phyloP scores from a whole-genome alignment of 2,888 invertebrate genomes.

The Teleogryllus oceanicus region DNA sequence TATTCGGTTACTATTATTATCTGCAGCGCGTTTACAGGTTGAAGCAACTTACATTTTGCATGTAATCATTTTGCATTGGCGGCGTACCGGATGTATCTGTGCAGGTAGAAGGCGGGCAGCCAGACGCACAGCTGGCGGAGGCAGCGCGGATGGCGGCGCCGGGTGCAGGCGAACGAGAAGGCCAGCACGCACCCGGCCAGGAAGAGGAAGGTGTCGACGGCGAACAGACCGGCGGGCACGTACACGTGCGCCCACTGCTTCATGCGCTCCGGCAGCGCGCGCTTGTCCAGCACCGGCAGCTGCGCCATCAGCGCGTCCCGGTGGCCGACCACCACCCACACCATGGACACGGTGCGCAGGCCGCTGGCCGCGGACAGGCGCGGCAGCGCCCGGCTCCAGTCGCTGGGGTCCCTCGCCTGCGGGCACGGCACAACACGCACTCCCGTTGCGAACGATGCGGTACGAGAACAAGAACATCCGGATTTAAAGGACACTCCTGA shows the following conservation, averaged over 20 bases:
- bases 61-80: no score
- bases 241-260: not conserved
- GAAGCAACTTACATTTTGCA: no score
- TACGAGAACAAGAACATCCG: no score
- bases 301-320: not conserved
- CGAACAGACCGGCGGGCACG: not conserved
- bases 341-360: not conserved
- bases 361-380: not conserved
- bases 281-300: not conserved
- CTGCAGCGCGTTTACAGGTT: no score
- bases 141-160: no score
- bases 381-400: no score
- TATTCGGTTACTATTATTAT: no score
- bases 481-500: no score
- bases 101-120: not conserved
- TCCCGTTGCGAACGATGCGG: no score
- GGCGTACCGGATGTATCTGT: not conserved
- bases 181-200: not conserved
- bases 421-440: no score
- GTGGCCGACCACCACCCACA: not conserved
- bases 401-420: no score
- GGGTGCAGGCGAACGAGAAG: not conserved
- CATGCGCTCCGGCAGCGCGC: not conserved
- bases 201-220: slow-evolving; percentile 6
- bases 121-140: no score